phyloP scores from a whole-genome alignment of 2,888 invertebrate genomes.

The Napeogenes inachia region DNA sequence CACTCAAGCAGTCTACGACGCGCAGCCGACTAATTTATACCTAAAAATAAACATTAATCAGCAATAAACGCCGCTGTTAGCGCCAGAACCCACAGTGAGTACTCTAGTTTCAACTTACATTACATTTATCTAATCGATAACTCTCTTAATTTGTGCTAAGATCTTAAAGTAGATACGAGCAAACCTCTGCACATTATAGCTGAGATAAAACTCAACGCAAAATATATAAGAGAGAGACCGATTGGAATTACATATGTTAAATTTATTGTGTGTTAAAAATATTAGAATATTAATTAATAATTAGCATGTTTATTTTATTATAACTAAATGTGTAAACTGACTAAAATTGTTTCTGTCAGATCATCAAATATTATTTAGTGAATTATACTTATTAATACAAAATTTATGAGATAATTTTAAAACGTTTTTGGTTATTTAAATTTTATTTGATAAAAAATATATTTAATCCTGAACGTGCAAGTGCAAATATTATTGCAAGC shows the following conservation, averaged over 20 bases:
- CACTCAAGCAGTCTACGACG: conserved; percentile 76
- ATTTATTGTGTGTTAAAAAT: conserved; percentile 8
- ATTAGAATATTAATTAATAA: background rate
- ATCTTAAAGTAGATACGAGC: conserved; percentile 19
- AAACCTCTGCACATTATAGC: conserved; percentile 17
- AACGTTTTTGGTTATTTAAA: conserved; percentile 19
- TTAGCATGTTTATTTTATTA: background rate
- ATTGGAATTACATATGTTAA: conserved; percentile 33
- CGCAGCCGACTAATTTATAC: conserved; percentile 73
- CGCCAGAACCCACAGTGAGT: conserved; percentile 71
- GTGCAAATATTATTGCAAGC: conserved; percentile 23
- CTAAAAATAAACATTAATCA: conserved; percentile 75
- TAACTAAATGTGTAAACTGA: background rate
- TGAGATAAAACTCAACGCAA: conserved; percentile 20
- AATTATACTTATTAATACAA: no score
- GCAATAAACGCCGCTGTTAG: conserved; percentile 67
- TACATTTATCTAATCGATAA: conserved; percentile 51
- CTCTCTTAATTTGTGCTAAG: conserved; percentile 46
- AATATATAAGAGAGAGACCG: conserved; percentile 37
- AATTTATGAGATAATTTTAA: background rate
- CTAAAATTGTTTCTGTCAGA: conserved; percentile 6
- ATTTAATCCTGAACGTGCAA: conserved; percentile 18
- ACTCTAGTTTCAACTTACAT: conserved; percentile 57
- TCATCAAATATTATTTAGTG: conserved; percentile 17
- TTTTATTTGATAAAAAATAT: conserved; percentile 4